A percentile compares a stretch with the other conserved stretches of the same genome.
These are phyloP conservation scores for Lethrus apterus DNA, from an alignment of 1,140 invertebrate genomes.

Conservation along the genomic window DNA sequence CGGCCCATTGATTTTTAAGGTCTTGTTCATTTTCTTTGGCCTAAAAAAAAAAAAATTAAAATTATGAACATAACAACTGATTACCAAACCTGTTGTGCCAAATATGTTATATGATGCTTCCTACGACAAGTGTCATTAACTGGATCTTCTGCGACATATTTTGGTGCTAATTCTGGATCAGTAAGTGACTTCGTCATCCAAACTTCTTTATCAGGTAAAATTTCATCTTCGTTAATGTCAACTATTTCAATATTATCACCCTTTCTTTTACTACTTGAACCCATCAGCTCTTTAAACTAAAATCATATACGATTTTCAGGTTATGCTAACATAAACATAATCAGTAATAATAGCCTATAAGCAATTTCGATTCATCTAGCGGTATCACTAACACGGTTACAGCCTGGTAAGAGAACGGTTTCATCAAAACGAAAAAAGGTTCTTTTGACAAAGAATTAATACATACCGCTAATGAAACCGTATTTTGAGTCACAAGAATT, in stretches of 20 bases:
- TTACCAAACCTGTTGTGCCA: constrained; percentile 79
- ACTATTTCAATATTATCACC: constrained; percentile 52
- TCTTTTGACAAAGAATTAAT: no score
- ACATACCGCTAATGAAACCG: no score
- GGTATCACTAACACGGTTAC: no score
- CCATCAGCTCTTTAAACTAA: constrained; percentile 44
- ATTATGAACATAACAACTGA: no score
- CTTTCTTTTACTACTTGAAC: constrained; percentile 39
- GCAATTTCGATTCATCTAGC: no score
- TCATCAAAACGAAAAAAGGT: no score
- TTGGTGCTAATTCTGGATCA: constrained; percentile 50
- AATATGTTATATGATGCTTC: constrained; percentile 95
- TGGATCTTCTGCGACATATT: constrained; percentile 50
- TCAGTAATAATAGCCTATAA: no score
- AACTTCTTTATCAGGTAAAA: constrained; percentile 68
- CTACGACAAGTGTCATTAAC: constrained; percentile 59
- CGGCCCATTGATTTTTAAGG: constrained; percentile 88
- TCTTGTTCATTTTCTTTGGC: constrained; percentile 85
- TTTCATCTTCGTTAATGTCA: constrained; percentile 77
- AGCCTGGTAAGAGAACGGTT: no score
- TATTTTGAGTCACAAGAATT: no score
- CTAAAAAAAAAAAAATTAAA: neutral
- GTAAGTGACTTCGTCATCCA: constrained; percentile 76
- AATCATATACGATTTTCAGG: no score
- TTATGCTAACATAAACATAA: no score